Evolutionary conservation across 2,888 invertebrate species (phyloP), one percentile per base, ranked within the genome.

Genomic region (Oithona nana): DNA sequence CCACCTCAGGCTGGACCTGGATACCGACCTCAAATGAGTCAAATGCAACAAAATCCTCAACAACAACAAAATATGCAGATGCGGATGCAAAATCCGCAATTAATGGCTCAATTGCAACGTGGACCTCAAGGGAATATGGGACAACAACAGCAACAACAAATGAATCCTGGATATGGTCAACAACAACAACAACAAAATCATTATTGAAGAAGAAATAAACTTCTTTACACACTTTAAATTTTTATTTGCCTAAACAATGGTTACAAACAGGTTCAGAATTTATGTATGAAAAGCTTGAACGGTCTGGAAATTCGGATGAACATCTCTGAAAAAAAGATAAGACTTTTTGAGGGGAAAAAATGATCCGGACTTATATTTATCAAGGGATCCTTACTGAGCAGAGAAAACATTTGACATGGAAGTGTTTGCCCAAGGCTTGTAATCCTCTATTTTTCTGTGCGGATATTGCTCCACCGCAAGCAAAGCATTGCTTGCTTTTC

Each of bases 51-150:
- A 22, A 20, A 26, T 4, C 22, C 26, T 16, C 54, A 4, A 22
- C 51, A 51, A 11, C 54, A 54, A 26, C 20, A 54, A 13, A 20
- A 16, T 49, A n/a, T 20, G 22, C 50, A 49, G 22, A 39, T 39
- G 39, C 24, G 54, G 26, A 54, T 54, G 54, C 54, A 54, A 26
- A 54, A 54, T 22, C 54, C 54, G 20, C 54, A 54, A 11, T 16
- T 54, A 26, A 54, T 54, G 54, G 54, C 54, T 24, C 54, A 54
- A 54, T 16, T 54, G 24, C 54, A 54, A 54, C 20, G 54, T 2
- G 54, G 54, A 6, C 16, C 24, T n/a, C n/a, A n/a, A 3, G 24
- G 24, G 2, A 54, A 54, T 54, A 39, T 39, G 39, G 16, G 16
- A 11, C 39, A 39, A 16, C 39, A 39, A 39, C 39, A 39, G 39